These are phyloP conservation scores for Strix aluco DNA, from an alignment of 2,113 vertebrate species.

Conservation along the genomic window DNA sequence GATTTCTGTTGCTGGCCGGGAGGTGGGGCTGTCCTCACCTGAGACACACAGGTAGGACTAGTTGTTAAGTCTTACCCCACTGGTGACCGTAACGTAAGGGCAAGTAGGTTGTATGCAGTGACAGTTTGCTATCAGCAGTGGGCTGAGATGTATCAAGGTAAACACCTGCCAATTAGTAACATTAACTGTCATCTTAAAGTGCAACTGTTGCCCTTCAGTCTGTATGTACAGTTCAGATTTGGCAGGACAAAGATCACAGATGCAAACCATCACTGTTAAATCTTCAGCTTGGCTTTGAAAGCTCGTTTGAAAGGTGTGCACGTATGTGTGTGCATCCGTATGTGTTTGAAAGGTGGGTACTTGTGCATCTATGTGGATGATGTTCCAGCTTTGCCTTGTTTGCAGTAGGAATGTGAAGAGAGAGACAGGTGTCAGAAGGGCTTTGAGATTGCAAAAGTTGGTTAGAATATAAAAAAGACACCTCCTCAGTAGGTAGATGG, in stretches of 20 bases:
- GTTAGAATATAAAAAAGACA: not conserved
- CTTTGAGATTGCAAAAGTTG: not conserved
- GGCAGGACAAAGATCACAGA: not conserved
- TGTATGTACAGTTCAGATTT: not conserved
- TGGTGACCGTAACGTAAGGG: not conserved
- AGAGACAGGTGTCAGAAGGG: not conserved
- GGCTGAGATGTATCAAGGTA: not conserved
- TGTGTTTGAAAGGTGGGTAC: not conserved
- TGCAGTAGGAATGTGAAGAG: not conserved
- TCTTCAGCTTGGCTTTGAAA: not conserved
- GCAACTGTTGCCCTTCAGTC: not conserved
- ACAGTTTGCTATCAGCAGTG: not conserved
- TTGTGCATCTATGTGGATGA: not conserved
- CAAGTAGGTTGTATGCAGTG: not conserved
- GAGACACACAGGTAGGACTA: not conserved
- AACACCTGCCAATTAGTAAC: not conserved
- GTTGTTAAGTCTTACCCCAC: not conserved
- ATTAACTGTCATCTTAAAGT: not conserved
- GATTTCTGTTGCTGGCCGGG: not conserved
- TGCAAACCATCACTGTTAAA: not conserved
- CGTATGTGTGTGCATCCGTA: accelerated
- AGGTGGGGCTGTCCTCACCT: not conserved
- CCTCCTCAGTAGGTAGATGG: not conserved
- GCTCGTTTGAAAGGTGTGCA: not conserved
- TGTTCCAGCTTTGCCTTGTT: not conserved